Conservation (phyloP, 2,113 vertebrate species). For the Glaucomys volans region DNA sequence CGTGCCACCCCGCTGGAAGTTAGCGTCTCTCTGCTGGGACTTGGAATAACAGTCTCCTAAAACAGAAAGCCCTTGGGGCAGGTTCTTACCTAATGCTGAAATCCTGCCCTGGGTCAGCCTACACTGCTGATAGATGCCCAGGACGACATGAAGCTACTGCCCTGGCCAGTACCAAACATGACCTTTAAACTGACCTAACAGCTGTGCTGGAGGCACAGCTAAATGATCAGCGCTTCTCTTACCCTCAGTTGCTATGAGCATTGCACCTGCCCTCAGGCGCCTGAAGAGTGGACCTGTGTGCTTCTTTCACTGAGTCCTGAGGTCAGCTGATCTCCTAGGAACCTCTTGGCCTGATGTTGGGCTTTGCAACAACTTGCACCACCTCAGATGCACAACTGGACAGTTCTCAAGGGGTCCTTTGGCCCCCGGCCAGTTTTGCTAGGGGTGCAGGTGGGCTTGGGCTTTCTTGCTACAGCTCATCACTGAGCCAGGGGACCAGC, state of each 20-base stretch:
- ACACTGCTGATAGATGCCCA: rapidly evolving
- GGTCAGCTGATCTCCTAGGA: neutral
- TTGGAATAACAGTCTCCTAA: neutral
- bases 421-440: neutral
- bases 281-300: neutral
- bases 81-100: neutral
- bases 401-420: neutral
- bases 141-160: neutral
- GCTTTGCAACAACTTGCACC: neutral
- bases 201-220: rapidly evolving
- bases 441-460: neutral
- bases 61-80: neutral
- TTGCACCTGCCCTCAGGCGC: too few species aligned
- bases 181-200: neutral
- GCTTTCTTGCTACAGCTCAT: neutral
- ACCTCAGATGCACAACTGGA: rapidly evolving
- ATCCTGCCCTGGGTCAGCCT: neutral
- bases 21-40: neutral
- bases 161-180: neutral
- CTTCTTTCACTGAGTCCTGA: neutral
- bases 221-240: too few species aligned
- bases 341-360: neutral
- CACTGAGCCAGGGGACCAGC: neutral
- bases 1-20: neutral
- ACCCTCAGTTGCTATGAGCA: neutral